phyloP scores from a whole-genome alignment of 2,888 invertebrate genomes.

The Tholera decimalis region DNA sequence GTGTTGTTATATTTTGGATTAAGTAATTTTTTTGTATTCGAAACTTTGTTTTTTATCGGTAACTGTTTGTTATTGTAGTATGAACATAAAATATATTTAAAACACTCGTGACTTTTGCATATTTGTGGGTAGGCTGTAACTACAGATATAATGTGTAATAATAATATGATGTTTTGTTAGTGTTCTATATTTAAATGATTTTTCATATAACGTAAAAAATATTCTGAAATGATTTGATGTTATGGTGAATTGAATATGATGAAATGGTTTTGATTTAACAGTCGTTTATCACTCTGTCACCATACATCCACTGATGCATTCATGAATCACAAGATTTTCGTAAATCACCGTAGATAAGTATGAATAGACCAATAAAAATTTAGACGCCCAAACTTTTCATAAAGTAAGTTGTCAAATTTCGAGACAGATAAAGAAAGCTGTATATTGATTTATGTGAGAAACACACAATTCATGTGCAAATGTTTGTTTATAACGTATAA shows the following conservation, averaged over 20 bases:
- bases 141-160: too few relatives aligned
- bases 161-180: too few relatives aligned
- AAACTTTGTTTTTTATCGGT: too few relatives aligned
- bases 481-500: conserved; percentile 70
- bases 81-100: too few relatives aligned
- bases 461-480: conserved; percentile 70
- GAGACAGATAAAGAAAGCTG: conserved; percentile 59
- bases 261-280: not conserved
- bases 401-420: conserved; percentile 57
- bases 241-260: too few relatives aligned
- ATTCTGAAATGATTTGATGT: too few relatives aligned
- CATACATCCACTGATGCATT: conserved; percentile 11
- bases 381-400: conserved; percentile 52
- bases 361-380: conserved; percentile 56
- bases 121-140: too few relatives aligned
- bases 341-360: conserved; percentile 44
- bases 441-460: conserved; percentile 61
- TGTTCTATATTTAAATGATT: not conserved
- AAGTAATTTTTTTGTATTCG: too few relatives aligned
- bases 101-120: too few relatives aligned
- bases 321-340: conserved; percentile 45
- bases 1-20: too few relatives aligned
- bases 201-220: not conserved
- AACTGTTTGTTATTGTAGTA: too few relatives aligned
- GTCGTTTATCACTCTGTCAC: conserved; percentile 25